A percentile compares a stretch with the other conserved stretches of the same genome.
These are phyloP conservation scores for Harpalus rufipes DNA, from an alignment of 2,888 invertebrate genomes.

Conservation along the genomic window DNA sequence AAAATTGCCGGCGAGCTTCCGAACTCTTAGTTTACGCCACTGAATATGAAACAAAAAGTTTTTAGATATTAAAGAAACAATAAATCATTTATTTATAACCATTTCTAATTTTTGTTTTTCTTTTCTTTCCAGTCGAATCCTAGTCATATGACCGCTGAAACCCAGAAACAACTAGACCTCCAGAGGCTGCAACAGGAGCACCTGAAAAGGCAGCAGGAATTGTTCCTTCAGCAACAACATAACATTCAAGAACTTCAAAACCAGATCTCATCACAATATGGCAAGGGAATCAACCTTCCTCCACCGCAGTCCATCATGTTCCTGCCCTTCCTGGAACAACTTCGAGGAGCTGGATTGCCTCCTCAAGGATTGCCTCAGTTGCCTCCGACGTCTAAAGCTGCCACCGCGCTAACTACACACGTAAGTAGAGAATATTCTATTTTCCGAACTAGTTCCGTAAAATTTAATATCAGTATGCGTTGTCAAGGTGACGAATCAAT, in stretches of 20 bases:
- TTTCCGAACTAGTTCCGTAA: no score
- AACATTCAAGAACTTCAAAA: conserved; percentile 81
- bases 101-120: no score
- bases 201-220: conserved; percentile 81
- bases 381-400: conserved; percentile 74
- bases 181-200: conserved; percentile 85
- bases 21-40: no score
- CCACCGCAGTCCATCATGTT: conserved; percentile 84
- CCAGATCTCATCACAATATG: conserved; percentile 80
- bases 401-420: conserved; percentile 74
- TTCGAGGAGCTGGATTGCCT: conserved; percentile 75
- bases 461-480: no score
- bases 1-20: no score
- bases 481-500: no score
- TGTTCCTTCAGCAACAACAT: conserved; percentile 80
- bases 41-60: no score
- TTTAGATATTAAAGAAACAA: no score
- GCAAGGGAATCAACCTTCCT: conserved; percentile 76
- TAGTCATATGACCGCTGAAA: conserved; percentile 74
- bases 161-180: conserved; percentile 85
- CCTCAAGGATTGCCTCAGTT: conserved; percentile 74
- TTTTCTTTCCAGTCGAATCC: conserved; percentile 67
- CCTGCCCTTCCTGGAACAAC: conserved; percentile 85
- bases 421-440: conserved; percentile 71
- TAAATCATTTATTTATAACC: no score